These are phyloP conservation scores for Aphidius colemani DNA, from an alignment of 2,888 invertebrate genomes.

Conservation along the genomic window DNA sequence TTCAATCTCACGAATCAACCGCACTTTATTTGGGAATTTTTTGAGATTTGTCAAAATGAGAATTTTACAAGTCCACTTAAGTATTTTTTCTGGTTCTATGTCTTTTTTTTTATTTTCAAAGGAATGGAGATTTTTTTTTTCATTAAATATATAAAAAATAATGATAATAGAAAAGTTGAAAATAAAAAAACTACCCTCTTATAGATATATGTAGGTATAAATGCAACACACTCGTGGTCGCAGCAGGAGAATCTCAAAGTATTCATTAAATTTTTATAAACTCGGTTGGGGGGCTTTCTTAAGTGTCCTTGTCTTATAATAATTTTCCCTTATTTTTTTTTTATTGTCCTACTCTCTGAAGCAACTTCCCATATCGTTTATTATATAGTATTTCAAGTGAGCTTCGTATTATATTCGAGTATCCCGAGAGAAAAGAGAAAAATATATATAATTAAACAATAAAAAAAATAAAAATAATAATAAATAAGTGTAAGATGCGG, in stretches of 20 bases:
- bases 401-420: too few relatives aligned
- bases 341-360: constrained; percentile 15
- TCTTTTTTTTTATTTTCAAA: too few relatives aligned
- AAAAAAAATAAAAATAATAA: constrained; percentile 24
- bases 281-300: constrained; percentile 46
- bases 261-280: constrained; percentile 42
- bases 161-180: constrained; percentile 4
- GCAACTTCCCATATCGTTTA: too few relatives aligned
- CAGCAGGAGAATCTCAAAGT: constrained; percentile 32
- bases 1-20: constrained; percentile 17
- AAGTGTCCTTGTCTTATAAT: too few relatives aligned
- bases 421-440: too few relatives aligned
- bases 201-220: too few relatives aligned
- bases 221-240: constrained; percentile 9
- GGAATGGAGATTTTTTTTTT: too few relatives aligned
- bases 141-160: too few relatives aligned
- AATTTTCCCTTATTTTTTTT: constrained; percentile 37
- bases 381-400: too few relatives aligned
- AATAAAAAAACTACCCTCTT: too few relatives aligned
- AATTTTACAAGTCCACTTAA: background rate
- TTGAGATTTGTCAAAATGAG: background rate
- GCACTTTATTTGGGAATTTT: constrained; percentile 20
- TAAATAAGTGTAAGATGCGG: constrained; percentile 1
- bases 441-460: constrained; percentile 12
- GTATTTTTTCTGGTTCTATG: too few relatives aligned